Base-by-base conservation (phyloP, 2,888 invertebrate species). In the Drosophila putrida region DNA sequence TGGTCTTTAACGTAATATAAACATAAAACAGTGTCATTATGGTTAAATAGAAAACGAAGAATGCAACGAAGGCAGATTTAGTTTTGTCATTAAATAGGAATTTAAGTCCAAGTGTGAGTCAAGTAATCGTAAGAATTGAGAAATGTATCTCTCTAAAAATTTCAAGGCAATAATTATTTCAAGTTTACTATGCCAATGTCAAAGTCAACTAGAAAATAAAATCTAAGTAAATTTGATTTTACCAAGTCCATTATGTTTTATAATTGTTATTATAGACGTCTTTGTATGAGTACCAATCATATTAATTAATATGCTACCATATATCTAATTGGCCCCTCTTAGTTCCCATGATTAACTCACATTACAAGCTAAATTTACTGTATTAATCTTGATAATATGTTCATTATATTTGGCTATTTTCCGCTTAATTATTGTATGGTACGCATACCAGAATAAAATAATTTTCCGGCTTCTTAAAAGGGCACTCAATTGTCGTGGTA, bases 401-500 rank as follows among this genome's bases (percentile, higher is more conserved):
- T 11, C 65, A 62, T 57, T 66, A 68, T 25, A 54, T 57, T 76
- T 47, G 61, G 35, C 55, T 41, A 55, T 71, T 67, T 76, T 50
- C 57, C 65, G 58, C 63, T 36, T 66, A 68, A 66, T 76, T 80
- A 53, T 63, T 44, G 28, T 61, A 41, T 36, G 46, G 49, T 44
- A 41, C 33, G 60, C 49, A 28, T 43, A 25, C 33, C 28, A 4
- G n/a, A 31, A 51, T 10, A 54, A 46, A 53, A 43, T 47, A 60
- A 70, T 77, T 80, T 77, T 65, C 73, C 67, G 62, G 60, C 59
- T 28, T 6, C 35, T 28, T 49, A 53, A 76, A 72, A 78, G 70
- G 53, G 70, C 64, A 78, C 47, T 71, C 65, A 73, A 68, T 70
- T 78, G 81, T 78, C 68, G 74, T 55, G 39, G 59, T 54, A 35